Evolutionary conservation across 2,113 vertebrate genomes (phyloP).

Genomic region (Aspiorhynchus laticeps): DNA sequence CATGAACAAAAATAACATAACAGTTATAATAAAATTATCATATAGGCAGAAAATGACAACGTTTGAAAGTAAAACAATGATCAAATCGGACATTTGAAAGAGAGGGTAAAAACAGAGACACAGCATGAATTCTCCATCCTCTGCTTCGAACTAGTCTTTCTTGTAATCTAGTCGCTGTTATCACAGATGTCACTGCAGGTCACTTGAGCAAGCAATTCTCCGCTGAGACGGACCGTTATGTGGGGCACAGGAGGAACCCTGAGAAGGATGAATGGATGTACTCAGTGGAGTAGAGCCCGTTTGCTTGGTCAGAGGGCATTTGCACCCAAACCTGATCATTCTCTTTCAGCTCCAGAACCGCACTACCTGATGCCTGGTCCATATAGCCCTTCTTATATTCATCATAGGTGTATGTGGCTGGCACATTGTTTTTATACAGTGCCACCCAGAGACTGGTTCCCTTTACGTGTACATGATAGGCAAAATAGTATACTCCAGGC

Average conservation of each 20-base stretch:
- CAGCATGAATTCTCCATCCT: conserved; percentile 70
- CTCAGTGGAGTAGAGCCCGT: conserved; percentile 95
- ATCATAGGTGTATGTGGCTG: conserved; percentile 97
- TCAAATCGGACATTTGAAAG: conserved; percentile 71
- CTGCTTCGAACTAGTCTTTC: conserved; percentile 72
- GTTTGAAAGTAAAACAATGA: conserved; percentile 71
- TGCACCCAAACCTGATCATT: conserved; percentile 97
- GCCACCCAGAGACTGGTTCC: conserved; percentile 98
- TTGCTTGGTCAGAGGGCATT: conserved; percentile 98
- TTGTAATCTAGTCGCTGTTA: conserved; percentile 59
- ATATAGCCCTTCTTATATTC: conserved; percentile 99
- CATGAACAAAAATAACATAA: conserved; percentile 68
- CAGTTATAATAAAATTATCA: conserved; percentile 74
- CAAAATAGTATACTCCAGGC: conserved; percentile 96
- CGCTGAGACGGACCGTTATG: conserved; percentile 80
- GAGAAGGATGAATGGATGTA: conserved; percentile 99
- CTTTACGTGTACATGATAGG: conserved; percentile 97
- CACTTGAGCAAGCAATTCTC: conserved; percentile 63
- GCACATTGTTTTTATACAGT: conserved; percentile 98
- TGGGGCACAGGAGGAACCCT: conserved; percentile 95
- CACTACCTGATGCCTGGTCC: conserved; percentile 98
- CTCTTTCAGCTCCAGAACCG: conserved; percentile 95
- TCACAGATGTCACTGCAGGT: conserved; percentile 66
- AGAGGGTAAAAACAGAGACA: conserved; percentile 67
- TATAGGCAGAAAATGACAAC: conserved; percentile 69